Conservation (phyloP, 2,113 vertebrate genomes). For the Cyprinodon brontotheroides region DNA sequence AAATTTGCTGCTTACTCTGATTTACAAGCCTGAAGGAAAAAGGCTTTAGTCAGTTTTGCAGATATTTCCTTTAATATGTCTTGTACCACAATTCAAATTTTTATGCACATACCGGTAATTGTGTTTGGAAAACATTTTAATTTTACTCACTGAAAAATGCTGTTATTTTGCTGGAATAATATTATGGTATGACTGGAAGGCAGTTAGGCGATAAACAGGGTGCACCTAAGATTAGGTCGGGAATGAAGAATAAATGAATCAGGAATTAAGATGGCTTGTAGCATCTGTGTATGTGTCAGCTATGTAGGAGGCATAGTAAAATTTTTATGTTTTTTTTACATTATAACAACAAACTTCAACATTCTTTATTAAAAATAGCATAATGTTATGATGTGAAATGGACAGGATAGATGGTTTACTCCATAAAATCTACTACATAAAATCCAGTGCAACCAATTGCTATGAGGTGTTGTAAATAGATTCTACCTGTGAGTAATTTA, state of each 20-base stretch:
- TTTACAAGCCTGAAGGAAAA: conserved; percentile 37
- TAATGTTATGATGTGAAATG: too few species aligned
- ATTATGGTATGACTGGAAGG: not conserved
- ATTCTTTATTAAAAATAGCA: too few species aligned
- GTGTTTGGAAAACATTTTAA: too few species aligned
- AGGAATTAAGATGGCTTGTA: too few species aligned
- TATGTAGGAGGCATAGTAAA: not conserved
- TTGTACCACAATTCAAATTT: conserved; percentile 19
- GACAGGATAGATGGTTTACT: too few species aligned
- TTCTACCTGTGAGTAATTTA: too few species aligned
- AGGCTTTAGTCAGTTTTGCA: conserved; percentile 13
- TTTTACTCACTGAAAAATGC: not conserved
- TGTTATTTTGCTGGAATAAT: not conserved
- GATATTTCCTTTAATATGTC: conserved; percentile 28
- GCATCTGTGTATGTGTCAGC: not conserved
- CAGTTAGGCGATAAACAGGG: not conserved
- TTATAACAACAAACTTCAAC: too few species aligned
- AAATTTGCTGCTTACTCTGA: conserved; percentile 37
- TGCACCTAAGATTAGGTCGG: not conserved
- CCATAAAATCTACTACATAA: too few species aligned
- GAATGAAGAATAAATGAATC: too few species aligned
- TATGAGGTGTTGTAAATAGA: too few species aligned
- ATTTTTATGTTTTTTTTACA: too few species aligned
- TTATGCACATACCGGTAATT: not conserved
- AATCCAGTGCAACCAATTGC: too few species aligned